phyloP scores from a whole-genome alignment of 1,140 invertebrate genomes.

The Branchinecta lindahli region DNA sequence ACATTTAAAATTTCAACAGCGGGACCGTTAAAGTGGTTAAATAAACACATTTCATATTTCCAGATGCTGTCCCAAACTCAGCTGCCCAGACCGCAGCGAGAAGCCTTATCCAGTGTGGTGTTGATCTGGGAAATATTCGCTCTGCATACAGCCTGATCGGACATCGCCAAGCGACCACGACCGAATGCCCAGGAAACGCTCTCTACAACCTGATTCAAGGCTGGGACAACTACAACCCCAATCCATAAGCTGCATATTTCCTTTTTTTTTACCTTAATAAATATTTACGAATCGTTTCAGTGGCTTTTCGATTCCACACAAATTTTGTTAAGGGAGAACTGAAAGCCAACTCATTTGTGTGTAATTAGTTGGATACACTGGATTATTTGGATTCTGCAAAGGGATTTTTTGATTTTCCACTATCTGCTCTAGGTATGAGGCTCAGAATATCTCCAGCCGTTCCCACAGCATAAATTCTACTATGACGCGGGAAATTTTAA shows the following conservation, averaged over 20 bases:
- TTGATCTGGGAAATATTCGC: conserved; percentile 40
- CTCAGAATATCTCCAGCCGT: too few relatives aligned
- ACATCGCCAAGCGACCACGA: conserved; percentile 47
- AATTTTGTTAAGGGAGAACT: too few relatives aligned
- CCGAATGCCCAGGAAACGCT: conserved; percentile 48
- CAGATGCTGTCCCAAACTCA: conserved; percentile 34
- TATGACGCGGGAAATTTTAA: too few relatives aligned
- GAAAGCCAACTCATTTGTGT: too few relatives aligned
- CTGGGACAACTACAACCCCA: conserved; percentile 42
- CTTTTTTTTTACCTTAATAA: background rate
- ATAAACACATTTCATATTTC: conserved; percentile 22
- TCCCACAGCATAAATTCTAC: too few relatives aligned
- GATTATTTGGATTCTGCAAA: too few relatives aligned
- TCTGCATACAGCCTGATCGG: conserved; percentile 46
- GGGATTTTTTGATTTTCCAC: too few relatives aligned
- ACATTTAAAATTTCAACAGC: too few relatives aligned
- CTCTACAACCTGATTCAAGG: conserved; percentile 44
- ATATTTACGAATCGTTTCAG: background rate
- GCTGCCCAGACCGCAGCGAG: conserved; percentile 35
- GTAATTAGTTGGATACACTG: too few relatives aligned
- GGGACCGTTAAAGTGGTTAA: too few relatives aligned
- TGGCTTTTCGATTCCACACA: too few relatives aligned
- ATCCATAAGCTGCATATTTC: conserved; percentile 16
- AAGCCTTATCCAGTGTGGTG: conserved; percentile 43
- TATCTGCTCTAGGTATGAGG: too few relatives aligned